These are phyloP conservation scores for Atlantisia rogersi DNA, from an alignment of 2,113 vertebrate genomes.

Conservation along the genomic window DNA sequence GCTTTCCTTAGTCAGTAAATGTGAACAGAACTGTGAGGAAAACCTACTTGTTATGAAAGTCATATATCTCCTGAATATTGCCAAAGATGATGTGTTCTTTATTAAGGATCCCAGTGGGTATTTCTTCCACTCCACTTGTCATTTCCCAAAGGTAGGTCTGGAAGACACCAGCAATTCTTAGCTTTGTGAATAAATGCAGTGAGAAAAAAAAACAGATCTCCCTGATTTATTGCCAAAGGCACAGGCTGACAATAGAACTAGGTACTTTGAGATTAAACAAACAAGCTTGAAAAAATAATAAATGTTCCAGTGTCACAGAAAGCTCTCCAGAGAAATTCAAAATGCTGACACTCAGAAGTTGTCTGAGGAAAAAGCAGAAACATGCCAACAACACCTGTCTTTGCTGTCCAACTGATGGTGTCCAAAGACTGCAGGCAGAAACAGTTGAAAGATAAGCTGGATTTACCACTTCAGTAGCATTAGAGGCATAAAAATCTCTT, in stretches of 20 bases:
- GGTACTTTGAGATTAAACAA: not conserved
- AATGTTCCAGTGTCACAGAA: not conserved
- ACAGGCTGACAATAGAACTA: not conserved
- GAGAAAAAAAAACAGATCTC: not conserved
- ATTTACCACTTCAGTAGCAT: not conserved
- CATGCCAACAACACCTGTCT: not conserved
- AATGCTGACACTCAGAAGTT: not conserved
- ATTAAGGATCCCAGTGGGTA: constrained; percentile 90
- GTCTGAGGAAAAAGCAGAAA: not conserved
- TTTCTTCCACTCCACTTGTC: constrained; percentile 94
- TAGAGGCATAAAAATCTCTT: not conserved
- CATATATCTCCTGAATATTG: constrained; percentile 98
- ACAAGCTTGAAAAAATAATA: not conserved
- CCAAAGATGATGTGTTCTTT: constrained; percentile 96
- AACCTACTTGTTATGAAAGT: constrained; percentile 97
- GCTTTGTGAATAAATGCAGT: constrained; percentile 10
- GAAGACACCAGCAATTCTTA: constrained; percentile 56
- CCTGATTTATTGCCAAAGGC: not conserved
- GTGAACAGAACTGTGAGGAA: not conserved
- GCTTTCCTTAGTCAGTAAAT: not conserved
- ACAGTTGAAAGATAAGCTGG: not conserved
- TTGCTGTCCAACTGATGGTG: not conserved
- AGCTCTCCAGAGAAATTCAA: constrained; percentile 1
- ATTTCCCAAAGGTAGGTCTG: constrained; percentile 98
- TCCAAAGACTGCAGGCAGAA: not conserved